Base-by-base conservation (phyloP, 2,797 vertebrate genomes). In the Gobionotothen gibberifrons region DNA sequence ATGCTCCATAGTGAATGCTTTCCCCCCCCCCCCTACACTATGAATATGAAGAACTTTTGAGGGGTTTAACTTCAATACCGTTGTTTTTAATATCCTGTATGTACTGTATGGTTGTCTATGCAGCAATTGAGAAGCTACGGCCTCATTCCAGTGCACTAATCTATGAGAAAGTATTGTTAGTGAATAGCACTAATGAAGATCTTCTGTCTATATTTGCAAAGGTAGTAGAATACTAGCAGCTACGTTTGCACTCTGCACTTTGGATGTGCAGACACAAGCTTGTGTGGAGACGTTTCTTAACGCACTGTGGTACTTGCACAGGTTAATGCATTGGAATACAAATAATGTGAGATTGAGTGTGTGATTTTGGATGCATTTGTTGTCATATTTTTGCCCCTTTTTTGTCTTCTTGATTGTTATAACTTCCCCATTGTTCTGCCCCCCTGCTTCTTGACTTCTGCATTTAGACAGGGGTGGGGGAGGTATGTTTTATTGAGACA, bases 21-120 rank as follows among this genome's bases (percentile, higher is more conserved):
- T 47, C 2, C 32, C n/a, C n/a, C n/a, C n/a, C n/a, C n/a, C n/a
- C 32, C 32, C 32, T 72, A 69, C 72, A 71, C 70, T 82, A 77
- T 87, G 42, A 92, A 88, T 64, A 92, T 93, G 87, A 94, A 93
- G 91, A 93, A 86, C 80, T 83, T 82, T 36, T 72, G 40, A 48
- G 58, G 32, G 52, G 59, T 9, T 71, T 76, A 21, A 11, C 69
- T 85, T 83, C 63, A 71, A 10, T 72, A 36, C 15, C 22, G 19
- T 78, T 76, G 54, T 36, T 9, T 89, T 75, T 74, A 47, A 82
- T 74, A 54, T 69, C 49, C 65, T 75, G 6, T 54, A 56, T 82
- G 85, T 80, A 75, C 76, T 82, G 79, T 87, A 71, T 76, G 72
- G 66, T 49, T 69, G 57, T 76, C 63, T 59, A 36, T 82, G 65